These are phyloP conservation scores for Cromileptes altivelis DNA, from an alignment of 2,113 vertebrate genomes.

Conservation along the genomic window DNA sequence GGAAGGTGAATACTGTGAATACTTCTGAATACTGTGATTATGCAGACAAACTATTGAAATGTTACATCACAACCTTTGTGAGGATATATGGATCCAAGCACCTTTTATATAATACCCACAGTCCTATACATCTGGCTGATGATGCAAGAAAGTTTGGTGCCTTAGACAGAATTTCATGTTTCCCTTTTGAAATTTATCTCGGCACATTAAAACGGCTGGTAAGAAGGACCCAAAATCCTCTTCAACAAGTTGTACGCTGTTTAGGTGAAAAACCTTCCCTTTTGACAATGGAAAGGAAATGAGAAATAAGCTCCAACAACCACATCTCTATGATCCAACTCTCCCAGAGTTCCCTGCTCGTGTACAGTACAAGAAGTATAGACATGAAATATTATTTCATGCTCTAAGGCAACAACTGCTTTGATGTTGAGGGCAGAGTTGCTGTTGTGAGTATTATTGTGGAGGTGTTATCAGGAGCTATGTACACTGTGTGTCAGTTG, in stretches of 20 bases:
- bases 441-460: neutral
- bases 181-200: neutral
- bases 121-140: neutral
- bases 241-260: neutral
- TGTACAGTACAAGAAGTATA: neutral
- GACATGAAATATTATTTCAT: neutral
- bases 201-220: neutral
- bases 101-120: neutral
- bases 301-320: neutral
- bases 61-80: neutral
- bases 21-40: neutral
- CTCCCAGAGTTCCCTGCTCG: neutral
- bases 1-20: neutral
- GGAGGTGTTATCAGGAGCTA: neutral
- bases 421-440: constrained; percentile 2
- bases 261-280: neutral
- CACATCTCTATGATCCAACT: neutral
- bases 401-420: neutral
- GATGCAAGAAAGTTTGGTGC: neutral
- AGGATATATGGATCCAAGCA: neutral
- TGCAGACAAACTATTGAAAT: constrained; percentile 5
- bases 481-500: neutral
- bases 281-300: neutral
- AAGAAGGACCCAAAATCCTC: neutral
- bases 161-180: neutral